A percentile compares a stretch with the other conserved stretches of the same genome.
Evolutionary conservation across 2,888 invertebrate species (phyloP).

Genomic region (Zeuzera pyrina): DNA sequence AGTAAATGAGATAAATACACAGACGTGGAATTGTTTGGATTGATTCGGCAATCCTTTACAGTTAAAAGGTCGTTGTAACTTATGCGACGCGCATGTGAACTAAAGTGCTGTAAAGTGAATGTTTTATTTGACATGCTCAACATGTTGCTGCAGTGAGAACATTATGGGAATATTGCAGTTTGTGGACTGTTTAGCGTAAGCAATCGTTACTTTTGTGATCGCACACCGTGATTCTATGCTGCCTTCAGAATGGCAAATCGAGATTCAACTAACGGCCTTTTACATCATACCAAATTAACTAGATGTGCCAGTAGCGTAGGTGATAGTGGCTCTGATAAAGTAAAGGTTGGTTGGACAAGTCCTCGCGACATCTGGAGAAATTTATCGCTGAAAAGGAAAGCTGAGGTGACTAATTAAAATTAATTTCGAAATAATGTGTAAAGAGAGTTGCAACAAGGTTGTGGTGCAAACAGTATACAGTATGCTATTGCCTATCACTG

Average conservation of each 20-base stretch:
- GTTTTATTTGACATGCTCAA: conserved; percentile 23
- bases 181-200: no score
- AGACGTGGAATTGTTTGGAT: no score
- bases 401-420: conserved; percentile 57
- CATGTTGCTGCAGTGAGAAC: conserved; percentile 17
- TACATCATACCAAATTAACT: conserved; percentile 43
- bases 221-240: conserved; percentile 15
- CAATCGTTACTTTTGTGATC: conserved; percentile 24
- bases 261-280: conserved; percentile 34
- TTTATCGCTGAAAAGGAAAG: conserved; percentile 59
- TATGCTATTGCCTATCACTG: no score
- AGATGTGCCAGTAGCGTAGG: conserved; percentile 62
- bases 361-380: conserved; percentile 67
- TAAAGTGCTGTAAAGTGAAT: conserved; percentile 15
- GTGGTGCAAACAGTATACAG: no score
- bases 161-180: conserved; percentile 2
- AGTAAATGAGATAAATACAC: no score
- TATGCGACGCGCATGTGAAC: conserved; percentile 19
- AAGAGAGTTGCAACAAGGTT: background rate
- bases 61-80: conserved; percentile 19
- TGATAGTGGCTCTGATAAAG: conserved; percentile 51
- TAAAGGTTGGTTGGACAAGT: conserved; percentile 63
- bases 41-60: conserved; percentile 9
- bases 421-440: background rate
- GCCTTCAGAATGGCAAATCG: conserved; percentile 55